Percentiles rank a stretch among this genome's conserved stretches.
These are phyloP conservation scores for Heteromyza rotundicornis DNA, from an alignment of 2,888 invertebrate genomes.

Conservation along the genomic window DNA sequence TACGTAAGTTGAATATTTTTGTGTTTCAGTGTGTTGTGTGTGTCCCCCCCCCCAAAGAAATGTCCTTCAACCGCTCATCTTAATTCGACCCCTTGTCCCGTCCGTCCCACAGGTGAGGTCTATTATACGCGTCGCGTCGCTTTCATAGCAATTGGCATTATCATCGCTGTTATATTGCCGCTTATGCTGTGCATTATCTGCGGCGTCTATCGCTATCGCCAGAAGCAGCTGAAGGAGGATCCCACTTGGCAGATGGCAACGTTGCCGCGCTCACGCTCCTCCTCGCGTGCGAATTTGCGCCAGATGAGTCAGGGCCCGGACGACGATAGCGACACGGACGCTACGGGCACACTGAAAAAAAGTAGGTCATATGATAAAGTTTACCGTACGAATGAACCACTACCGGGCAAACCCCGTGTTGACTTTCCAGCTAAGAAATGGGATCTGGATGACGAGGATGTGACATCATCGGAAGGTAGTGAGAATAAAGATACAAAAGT, in stretches of 20 bases:
- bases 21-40: too few species aligned
- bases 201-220: conserved; percentile 70
- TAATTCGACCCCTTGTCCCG: background rate
- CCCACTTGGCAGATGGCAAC: conserved; percentile 67
- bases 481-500: conserved; percentile 70
- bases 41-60: background rate
- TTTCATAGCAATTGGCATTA: conserved; percentile 76
- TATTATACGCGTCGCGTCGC: conserved; percentile 75
- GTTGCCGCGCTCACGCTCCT: conserved; percentile 68
- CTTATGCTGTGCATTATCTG: conserved; percentile 68
- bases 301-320: conserved; percentile 62
- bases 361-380: conserved; percentile 79
- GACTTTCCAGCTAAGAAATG: conserved; percentile 83
- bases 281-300: conserved; percentile 67
- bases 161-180: conserved; percentile 76
- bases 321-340: conserved; percentile 66
- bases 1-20: conserved; percentile 75
- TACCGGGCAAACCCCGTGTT: conserved; percentile 73
- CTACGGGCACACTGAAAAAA: conserved; percentile 68
- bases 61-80: background rate
- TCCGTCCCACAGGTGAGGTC: conserved; percentile 66
- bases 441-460: conserved; percentile 75
- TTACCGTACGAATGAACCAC: conserved; percentile 84
- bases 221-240: conserved; percentile 68
- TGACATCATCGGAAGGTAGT: conserved; percentile 69